phyloP scores from a whole-genome alignment of 2,113 vertebrate genomes.

The Lynx canadensis region DNA sequence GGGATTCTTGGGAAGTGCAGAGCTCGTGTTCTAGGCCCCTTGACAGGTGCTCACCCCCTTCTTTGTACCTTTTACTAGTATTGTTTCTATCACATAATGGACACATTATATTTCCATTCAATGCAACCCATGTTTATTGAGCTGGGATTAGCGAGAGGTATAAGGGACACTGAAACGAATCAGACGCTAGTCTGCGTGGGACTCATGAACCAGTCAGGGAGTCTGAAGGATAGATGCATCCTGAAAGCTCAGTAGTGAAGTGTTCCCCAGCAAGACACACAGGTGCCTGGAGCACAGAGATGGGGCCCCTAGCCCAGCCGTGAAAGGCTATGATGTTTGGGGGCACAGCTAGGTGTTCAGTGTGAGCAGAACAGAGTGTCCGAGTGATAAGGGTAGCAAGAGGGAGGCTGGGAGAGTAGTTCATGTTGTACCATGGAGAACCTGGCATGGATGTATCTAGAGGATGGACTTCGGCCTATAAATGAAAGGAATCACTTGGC shows the following conservation, averaged over 20 bases:
- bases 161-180: neutral
- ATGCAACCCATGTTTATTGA: neutral
- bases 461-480: neutral
- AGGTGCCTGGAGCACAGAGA: neutral
- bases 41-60: neutral
- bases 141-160: neutral
- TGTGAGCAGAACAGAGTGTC: neutral
- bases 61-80: neutral
- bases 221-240: neutral
- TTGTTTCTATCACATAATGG: neutral
- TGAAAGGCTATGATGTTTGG: neutral
- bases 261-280: neutral
- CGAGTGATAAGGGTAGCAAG: neutral
- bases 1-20: neutral
- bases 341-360: neutral
- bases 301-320: neutral
- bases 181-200: neutral
- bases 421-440: neutral
- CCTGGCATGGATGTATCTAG: neutral
- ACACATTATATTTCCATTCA: neutral
- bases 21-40: no score
- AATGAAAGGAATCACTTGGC: neutral
- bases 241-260: neutral
- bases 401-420: no score
- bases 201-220: neutral